Evolutionary conservation across 1,140 invertebrate genomes (phyloP), one percentile per base, ranked within the genome.

Genomic region (Dinoponera quadriceps): DNA sequence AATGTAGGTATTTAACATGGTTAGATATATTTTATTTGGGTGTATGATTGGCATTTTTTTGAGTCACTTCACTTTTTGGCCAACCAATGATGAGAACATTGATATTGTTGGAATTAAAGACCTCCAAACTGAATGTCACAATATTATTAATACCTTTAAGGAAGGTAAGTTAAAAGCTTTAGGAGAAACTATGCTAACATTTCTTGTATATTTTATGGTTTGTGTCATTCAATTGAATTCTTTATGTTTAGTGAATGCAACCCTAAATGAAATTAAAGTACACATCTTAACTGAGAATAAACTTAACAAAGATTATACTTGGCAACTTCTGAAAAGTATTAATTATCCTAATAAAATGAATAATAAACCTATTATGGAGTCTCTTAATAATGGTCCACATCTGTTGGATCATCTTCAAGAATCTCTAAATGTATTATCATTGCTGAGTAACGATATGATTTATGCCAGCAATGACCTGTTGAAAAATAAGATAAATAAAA

Each of bases 401-500:
- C 14, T 51, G 7, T 44, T 69, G 33, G 18, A 78, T 13, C 49
- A 78, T 44, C 49, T 78, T n/a, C 29, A 69, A 27, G 2, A 14
- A 1, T 57, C 18, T 48, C 18, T 78, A 44, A 22, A 69, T 44
- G 22, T 69, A 29, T 27, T 78, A 18, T 78, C 63, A 57, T 69
- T 65, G 3, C 44, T 77, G 16, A 44, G 11, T 22, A 20, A n/a
- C 20, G 7, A 44, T 78, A 44, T n/a, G n/a, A n/a, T 78, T 38
- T 25, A 38, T n/a, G n/a, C 54, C 16, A 9, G 44, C n/a, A 78
- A 69, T 25, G 57, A 14, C 20, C 25, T 27, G 29, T 69, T 69
- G 5, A 78, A 78, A 44, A 55, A 69, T 57, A 16, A 78, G 16
- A 78, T 78, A 9, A 78, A n/a, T 29, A 27, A 78, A 7, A 57